A percentile compares a stretch with the other conserved stretches of the same genome.
These are phyloP conservation scores for Xanthorhoe designata DNA, from an alignment of 2,888 invertebrate genomes.

Conservation along the genomic window DNA sequence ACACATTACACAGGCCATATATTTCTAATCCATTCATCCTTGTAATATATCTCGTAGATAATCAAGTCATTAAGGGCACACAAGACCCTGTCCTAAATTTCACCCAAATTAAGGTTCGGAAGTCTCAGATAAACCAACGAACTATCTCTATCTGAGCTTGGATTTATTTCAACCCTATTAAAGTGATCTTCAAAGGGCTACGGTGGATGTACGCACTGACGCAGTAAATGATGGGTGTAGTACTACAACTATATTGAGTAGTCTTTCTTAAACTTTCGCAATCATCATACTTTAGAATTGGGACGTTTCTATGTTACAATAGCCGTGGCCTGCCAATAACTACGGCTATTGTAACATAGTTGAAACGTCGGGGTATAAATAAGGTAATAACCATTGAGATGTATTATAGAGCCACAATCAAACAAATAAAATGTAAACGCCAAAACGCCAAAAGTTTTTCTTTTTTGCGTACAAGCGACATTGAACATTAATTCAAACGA, in stretches of 20 bases:
- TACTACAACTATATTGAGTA: not conserved
- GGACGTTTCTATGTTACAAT: too few relatives aligned
- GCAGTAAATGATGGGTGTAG: constrained; percentile 4
- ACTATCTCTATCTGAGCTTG: constrained; percentile 28
- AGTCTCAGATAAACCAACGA: constrained; percentile 20
- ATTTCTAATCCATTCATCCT: not conserved
- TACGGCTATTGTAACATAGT: too few relatives aligned
- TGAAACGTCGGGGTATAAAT: too few relatives aligned
- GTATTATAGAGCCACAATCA: too few relatives aligned
- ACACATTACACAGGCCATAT: not conserved
- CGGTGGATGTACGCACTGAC: constrained; percentile 8
- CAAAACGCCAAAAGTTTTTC: too few relatives aligned
- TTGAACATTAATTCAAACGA: too few relatives aligned
- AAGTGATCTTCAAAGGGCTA: constrained; percentile 35
- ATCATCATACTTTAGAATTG: too few relatives aligned
- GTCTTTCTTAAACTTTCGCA: too few relatives aligned
- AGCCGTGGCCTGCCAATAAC: too few relatives aligned
- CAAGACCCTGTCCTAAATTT: constrained; percentile 13
- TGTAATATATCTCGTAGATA: constrained; percentile 5
- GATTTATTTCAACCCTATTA: constrained; percentile 42
- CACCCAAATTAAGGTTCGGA: constrained; percentile 30
- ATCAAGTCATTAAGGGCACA: constrained; percentile 24
- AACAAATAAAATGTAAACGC: too few relatives aligned
- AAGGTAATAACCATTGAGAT: too few relatives aligned
- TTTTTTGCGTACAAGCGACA: too few relatives aligned